Conservation (phyloP, 2,888 invertebrate genomes). For the Lordiphosa fenestrarum region DNA sequence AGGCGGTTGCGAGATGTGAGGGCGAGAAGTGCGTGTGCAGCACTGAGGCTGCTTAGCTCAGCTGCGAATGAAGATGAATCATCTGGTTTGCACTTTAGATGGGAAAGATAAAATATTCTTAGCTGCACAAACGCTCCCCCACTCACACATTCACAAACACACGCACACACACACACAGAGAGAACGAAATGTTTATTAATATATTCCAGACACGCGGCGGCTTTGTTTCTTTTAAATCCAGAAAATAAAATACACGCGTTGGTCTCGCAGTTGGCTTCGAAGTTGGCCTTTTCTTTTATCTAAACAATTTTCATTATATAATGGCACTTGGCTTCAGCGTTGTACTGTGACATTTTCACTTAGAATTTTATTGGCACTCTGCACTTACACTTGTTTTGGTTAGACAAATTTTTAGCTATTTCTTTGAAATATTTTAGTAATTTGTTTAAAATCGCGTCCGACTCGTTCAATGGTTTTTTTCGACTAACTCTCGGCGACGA, state of each 20-base stretch:
- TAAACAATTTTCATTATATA: slow-evolving; percentile 37
- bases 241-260: slow-evolving; percentile 48
- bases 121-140: slow-evolving; percentile 20
- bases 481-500: slow-evolving; percentile 28
- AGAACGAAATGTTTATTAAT: slow-evolving; percentile 42
- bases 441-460: slow-evolving; percentile 23
- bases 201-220: slow-evolving; percentile 63
- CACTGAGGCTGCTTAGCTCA: slow-evolving; percentile 32
- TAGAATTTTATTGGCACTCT: slow-evolving; percentile 5
- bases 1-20: slow-evolving; percentile 34
- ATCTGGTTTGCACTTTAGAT: slow-evolving; percentile 52
- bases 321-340: slow-evolving; percentile 10
- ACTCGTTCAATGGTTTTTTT: slow-evolving; percentile 39
- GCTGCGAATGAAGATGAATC: slow-evolving; percentile 39
- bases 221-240: slow-evolving; percentile 32
- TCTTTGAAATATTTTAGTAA: slow-evolving; percentile 19
- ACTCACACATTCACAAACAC: slow-evolving; percentile 18
- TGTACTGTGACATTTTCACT: slow-evolving; percentile 7
- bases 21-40: slow-evolving; percentile 16
- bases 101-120: slow-evolving; percentile 46
- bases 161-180: slow-evolving; percentile 25
- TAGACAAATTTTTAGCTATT: too few species aligned
- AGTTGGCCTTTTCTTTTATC: slow-evolving; percentile 6
- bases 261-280: slow-evolving; percentile 36
- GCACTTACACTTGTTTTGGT: slow-evolving; percentile 65